These are phyloP conservation scores for Andrena haemorrhoa DNA, from an alignment of 2,888 invertebrate genomes.

Conservation along the genomic window DNA sequence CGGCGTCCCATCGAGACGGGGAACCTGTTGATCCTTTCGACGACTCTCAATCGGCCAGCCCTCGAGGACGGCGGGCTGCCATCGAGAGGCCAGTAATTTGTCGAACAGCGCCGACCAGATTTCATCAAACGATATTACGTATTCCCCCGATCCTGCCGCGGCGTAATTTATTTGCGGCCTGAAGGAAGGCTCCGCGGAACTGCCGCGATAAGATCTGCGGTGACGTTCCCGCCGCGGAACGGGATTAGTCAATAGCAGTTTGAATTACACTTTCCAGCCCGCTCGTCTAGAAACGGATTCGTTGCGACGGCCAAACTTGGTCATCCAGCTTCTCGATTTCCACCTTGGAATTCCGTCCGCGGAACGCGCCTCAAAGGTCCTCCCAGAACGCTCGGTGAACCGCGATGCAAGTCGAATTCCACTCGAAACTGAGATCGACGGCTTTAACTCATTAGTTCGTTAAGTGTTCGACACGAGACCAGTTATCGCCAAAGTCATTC, in stretches of 20 bases:
- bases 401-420: too few species aligned
- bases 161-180: slow-evolving; percentile 29
- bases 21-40: slow-evolving; percentile 59
- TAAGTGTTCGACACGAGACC: too few species aligned
- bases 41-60: slow-evolving; percentile 19
- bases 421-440: too few species aligned
- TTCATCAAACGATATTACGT: slow-evolving; percentile 8
- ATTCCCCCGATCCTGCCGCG: neutral
- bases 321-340: slow-evolving; percentile 31
- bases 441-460: too few species aligned
- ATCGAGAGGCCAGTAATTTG: slow-evolving; percentile 30
- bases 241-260: slow-evolving; percentile 38
- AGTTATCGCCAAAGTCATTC: too few species aligned
- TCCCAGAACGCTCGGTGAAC: neutral
- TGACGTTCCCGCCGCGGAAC: slow-evolving; percentile 22
- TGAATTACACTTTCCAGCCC: slow-evolving; percentile 37
- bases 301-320: slow-evolving; percentile 47
- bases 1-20: slow-evolving; percentile 8
- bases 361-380: neutral
- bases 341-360: slow-evolving; percentile 27
- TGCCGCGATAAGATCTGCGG: slow-evolving; percentile 23
- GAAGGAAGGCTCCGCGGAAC: neutral
- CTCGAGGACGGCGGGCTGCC: neutral
- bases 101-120: slow-evolving; percentile 11
- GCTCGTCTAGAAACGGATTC: slow-evolving; percentile 12